Evolutionary conservation across 1,140 invertebrate species (phyloP), one percentile per base, ranked within the genome.

Genomic region (Ruditapes philippinarum): DNA sequence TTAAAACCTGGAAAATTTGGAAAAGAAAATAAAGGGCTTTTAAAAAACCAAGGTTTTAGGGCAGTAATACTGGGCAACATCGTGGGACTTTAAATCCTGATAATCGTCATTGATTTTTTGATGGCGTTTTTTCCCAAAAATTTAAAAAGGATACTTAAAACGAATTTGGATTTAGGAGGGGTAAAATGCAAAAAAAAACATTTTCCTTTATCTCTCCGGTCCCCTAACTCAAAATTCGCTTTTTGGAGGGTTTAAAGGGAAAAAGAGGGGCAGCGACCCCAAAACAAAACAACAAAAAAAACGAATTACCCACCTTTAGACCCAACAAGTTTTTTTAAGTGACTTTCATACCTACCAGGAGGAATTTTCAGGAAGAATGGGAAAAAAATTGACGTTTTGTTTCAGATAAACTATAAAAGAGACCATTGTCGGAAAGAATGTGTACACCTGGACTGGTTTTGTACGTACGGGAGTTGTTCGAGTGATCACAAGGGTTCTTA

Each of bases 381-480:
- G 62, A 68, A 22, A 25, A n/a, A n/a, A n/a, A n/a, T 49, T 22
- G 76, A n/a, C 31, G 80, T 51, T 22, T n/a, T 82, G 80, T 82
- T 62, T n/a, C 51, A 25, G 42, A 31, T 25, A 82, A n/a, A 36
- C 14, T 85, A 85, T 25, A 73, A 74, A 33, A 33, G 12, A 49
- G 82, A 36, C 82, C 82, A 31, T 25, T 57, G 14, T 38, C 68
- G 0, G 82, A 85, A 28, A 73, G 82, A n/a, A 73, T 54, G 70
- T 85, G 82, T 31, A 40, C 38, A 17, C 49, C 70, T 28, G 70
- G 70, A 54, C 60, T 85, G 36, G 68, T 73, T n/a, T 14, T 85
- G 82, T 40, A 40, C 57, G 22, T 85, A 74, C 19, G 82, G 82
- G 31, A n/a, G 14, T 54, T 85, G 82, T 85, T 76, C 68, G 19